Conservation (phyloP, 2,888 invertebrate species). For the Heliconius aoede region DNA sequence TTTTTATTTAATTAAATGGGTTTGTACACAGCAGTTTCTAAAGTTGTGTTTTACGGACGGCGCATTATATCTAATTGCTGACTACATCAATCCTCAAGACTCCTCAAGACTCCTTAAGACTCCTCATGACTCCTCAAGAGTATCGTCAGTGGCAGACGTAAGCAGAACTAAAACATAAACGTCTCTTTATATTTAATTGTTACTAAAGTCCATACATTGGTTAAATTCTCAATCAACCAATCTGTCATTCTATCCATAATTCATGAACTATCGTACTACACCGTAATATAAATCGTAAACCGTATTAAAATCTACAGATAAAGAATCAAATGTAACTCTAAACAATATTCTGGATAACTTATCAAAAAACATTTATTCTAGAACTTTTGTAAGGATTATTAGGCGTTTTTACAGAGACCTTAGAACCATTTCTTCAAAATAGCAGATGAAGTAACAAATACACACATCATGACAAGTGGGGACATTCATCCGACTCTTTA, state of each 20-base stretch:
- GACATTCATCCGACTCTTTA: slow-evolving; percentile 30
- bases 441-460: slow-evolving; percentile 38
- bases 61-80: slow-evolving; percentile 57
- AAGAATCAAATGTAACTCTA: slow-evolving; percentile 44
- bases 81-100: slow-evolving; percentile 46
- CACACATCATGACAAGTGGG: slow-evolving; percentile 23
- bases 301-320: slow-evolving; percentile 44
- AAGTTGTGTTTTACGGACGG: slow-evolving; percentile 63
- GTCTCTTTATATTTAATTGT: slow-evolving; percentile 61
- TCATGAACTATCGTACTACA: slow-evolving; percentile 59
- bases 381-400: slow-evolving; percentile 40
- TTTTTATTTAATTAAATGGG: slow-evolving; percentile 30
- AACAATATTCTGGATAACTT: slow-evolving; percentile 84
- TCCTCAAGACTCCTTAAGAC: slow-evolving; percentile 34
- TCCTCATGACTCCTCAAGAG: slow-evolving; percentile 41
- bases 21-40: slow-evolving; percentile 40
- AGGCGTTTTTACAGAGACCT: slow-evolving; percentile 40
- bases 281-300: slow-evolving; percentile 56
- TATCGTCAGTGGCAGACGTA: slow-evolving; percentile 56
- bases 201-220: slow-evolving; percentile 64
- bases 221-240: slow-evolving; percentile 68
- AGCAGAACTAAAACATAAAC: slow-evolving; percentile 64
- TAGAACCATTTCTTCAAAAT: slow-evolving; percentile 42
- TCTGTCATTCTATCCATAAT: slow-evolving; percentile 68
- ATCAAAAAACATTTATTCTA: slow-evolving; percentile 61